A percentile compares a stretch with the other conserved stretches of the same genome.
These are phyloP conservation scores for Salpingus planirostris DNA, from an alignment of 2,888 invertebrate genomes.

Conservation along the genomic window DNA sequence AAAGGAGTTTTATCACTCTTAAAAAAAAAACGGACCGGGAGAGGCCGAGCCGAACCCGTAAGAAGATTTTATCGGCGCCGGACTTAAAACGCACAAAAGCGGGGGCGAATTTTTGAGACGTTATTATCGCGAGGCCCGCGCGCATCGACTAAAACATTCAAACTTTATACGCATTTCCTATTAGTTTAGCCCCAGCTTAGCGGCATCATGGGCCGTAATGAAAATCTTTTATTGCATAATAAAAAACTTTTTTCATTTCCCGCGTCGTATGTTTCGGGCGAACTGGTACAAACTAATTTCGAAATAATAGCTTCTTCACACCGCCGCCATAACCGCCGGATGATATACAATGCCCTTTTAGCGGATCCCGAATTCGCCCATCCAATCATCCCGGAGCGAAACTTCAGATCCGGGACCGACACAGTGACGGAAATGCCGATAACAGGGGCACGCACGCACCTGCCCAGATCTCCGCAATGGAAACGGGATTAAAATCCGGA, in stretches of 20 bases:
- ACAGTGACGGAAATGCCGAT: too few species aligned
- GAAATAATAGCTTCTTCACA: constrained; percentile 8
- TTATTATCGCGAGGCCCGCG: too few species aligned
- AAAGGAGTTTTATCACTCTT: constrained; percentile 15
- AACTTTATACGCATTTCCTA: constrained; percentile 7
- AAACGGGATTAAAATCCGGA: too few species aligned
- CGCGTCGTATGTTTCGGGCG: constrained; percentile 2
- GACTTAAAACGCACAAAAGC: constrained; percentile 1
- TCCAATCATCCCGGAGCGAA: too few species aligned
- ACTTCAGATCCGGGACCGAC: too few species aligned
- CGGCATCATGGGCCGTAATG: constrained; percentile 3
- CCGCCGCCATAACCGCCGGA: too few species aligned
- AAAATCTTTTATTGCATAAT: constrained; percentile 7
- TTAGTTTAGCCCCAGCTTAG: constrained; percentile 4
- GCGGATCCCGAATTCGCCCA: constrained; percentile 3
- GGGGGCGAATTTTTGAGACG: too few species aligned
- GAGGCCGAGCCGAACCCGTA: not conserved
- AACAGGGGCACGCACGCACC: too few species aligned
- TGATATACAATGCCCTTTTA: too few species aligned
- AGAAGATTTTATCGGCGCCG: constrained; percentile 10
- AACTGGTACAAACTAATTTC: constrained; percentile 8
- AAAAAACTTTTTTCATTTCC: constrained; percentile 10
- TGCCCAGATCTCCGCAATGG: too few species aligned
- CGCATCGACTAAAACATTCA: too few species aligned
- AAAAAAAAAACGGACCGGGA: constrained; percentile 3